phyloP scores from a whole-genome alignment of 2,888 invertebrate genomes.

The Cheilosia vernalis region DNA sequence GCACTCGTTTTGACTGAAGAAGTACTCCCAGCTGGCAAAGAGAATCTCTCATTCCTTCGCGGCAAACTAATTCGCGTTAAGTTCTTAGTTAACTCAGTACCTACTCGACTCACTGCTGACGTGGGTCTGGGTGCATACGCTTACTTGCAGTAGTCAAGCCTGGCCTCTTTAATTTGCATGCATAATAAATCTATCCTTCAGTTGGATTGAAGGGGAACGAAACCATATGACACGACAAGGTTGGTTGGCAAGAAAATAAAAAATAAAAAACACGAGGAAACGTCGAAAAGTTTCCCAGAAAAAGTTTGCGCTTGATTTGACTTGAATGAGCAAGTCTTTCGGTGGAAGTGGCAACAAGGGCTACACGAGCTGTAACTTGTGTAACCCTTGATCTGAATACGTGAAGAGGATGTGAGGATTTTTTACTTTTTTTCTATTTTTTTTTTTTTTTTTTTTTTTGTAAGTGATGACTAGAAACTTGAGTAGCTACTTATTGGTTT shows the following conservation, averaged over 20 bases:
- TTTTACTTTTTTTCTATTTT: too few relatives aligned
- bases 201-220: slow-evolving; percentile 62
- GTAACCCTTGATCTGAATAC: slow-evolving; percentile 67
- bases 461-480: slow-evolving; percentile 47
- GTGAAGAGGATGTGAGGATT: slow-evolving; percentile 41
- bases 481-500: slow-evolving; percentile 48
- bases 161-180: slow-evolving; percentile 75
- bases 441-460: not conserved
- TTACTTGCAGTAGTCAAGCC: slow-evolving; percentile 74
- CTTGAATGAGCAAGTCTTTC: slow-evolving; percentile 69
- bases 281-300: slow-evolving; percentile 59
- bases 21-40: slow-evolving; percentile 18
- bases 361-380: slow-evolving; percentile 61
- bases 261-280: slow-evolving; percentile 16
- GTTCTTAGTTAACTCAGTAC: slow-evolving; percentile 73
- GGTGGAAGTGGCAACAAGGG: slow-evolving; percentile 65
- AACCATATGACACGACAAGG: slow-evolving; percentile 53
- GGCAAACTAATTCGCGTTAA: slow-evolving; percentile 71
- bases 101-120: slow-evolving; percentile 59
- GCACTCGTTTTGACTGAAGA: slow-evolving; percentile 56
- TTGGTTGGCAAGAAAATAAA: slow-evolving; percentile 1
- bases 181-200: slow-evolving; percentile 74
- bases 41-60: slow-evolving; percentile 42
- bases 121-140: slow-evolving; percentile 58
- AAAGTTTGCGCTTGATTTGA: slow-evolving; percentile 74